Conservation (phyloP, 2,888 invertebrate genomes). For the Bursaphelenchus okinawaensis region DNA sequence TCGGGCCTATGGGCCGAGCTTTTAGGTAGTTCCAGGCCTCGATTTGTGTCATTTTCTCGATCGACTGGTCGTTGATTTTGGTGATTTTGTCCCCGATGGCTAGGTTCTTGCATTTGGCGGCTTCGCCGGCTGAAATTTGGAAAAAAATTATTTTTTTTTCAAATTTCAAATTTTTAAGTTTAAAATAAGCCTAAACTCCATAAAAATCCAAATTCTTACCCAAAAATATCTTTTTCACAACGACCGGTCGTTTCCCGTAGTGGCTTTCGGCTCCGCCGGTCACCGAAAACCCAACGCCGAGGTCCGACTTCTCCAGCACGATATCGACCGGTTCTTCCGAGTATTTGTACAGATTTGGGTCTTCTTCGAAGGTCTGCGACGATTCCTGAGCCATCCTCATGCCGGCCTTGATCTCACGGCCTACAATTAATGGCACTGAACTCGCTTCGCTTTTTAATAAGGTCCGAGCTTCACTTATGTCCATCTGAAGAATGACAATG, state of each 20-base stretch:
- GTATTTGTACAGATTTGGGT: constrained; percentile 22
- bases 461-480: constrained; percentile 26
- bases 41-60: constrained; percentile 24
- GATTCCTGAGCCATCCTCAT: not conserved
- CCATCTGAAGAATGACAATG: constrained; percentile 25
- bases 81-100: constrained; percentile 27
- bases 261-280: constrained; percentile 25
- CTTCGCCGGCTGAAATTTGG: constrained; percentile 25
- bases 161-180: constrained; percentile 1
- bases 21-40: constrained; percentile 30
- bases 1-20: constrained; percentile 22
- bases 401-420: constrained; percentile 16
- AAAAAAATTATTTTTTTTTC: not conserved
- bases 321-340: constrained; percentile 18
- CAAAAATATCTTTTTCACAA: constrained; percentile 30
- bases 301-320: constrained; percentile 23
- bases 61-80: constrained; percentile 17
- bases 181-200: not conserved
- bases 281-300: constrained; percentile 32
- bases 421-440: constrained; percentile 25
- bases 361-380: constrained; percentile 17
- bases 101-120: constrained; percentile 21
- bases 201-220: constrained; percentile 12
- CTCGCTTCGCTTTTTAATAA: constrained; percentile 23
- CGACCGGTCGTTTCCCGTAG: constrained; percentile 31